These are phyloP conservation scores for Limnephilus rhombicus DNA, from an alignment of 2,888 invertebrate species.

Conservation along the genomic window DNA sequence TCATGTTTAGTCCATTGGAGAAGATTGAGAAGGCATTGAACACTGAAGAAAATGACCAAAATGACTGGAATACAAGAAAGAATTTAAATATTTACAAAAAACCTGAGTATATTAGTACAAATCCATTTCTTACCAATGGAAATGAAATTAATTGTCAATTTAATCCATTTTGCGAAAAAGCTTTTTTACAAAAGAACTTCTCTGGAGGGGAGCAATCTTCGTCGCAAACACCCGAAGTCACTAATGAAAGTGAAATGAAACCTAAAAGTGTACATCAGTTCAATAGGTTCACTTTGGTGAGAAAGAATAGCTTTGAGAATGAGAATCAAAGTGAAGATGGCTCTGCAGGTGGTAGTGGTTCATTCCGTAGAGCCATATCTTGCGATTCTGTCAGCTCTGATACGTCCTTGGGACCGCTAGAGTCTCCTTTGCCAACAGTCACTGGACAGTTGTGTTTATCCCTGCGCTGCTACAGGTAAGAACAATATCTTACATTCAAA, in stretches of 20 bases:
- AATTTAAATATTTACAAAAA: constrained; percentile 65
- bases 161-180: constrained; percentile 63
- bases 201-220: constrained; percentile 44
- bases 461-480: constrained; percentile 84
- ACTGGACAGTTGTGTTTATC: constrained; percentile 88
- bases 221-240: constrained; percentile 56
- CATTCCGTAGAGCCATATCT: constrained; percentile 83
- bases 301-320: constrained; percentile 62
- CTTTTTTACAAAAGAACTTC: constrained; percentile 45
- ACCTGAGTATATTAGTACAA: constrained; percentile 65
- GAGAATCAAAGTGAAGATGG: constrained; percentile 57
- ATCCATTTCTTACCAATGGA: constrained; percentile 63
- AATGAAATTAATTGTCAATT: constrained; percentile 63
- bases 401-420: constrained; percentile 85
- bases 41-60: constrained; percentile 58
- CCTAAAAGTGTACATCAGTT: constrained; percentile 49
- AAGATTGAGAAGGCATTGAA: constrained; percentile 58
- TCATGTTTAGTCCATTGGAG: constrained; percentile 53
- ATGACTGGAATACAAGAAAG: constrained; percentile 64
- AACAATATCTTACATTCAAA: background rate
- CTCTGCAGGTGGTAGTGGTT: constrained; percentile 67
- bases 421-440: constrained; percentile 82
- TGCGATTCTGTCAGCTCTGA: constrained; percentile 90
- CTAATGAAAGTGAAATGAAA: constrained; percentile 57
- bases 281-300: constrained; percentile 44